Percentiles rank a stretch among this genome's conserved stretches.
These are phyloP conservation scores for Theodoxus fluviatilis DNA, from an alignment of 2,888 invertebrate species.

Conservation along the genomic window DNA sequence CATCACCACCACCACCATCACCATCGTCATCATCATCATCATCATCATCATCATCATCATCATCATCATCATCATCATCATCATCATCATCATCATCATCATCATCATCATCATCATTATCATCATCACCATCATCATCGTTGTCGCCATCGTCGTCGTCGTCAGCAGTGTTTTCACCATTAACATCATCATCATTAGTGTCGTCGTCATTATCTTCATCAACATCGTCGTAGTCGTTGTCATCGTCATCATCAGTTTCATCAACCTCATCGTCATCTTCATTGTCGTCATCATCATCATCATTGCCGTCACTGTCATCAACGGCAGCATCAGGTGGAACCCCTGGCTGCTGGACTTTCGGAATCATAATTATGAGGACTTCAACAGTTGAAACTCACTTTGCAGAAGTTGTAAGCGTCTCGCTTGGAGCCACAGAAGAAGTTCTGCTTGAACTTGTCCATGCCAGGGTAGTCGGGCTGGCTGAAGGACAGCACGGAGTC, in stretches of 20 bases:
- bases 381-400: too few relatives aligned
- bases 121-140: not conserved
- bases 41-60: not conserved
- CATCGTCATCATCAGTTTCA: not conserved
- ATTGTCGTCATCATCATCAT: not conserved
- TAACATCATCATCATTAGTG: not conserved
- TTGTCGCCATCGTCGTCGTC: not conserved
- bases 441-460: too few relatives aligned
- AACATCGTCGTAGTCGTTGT: not conserved
- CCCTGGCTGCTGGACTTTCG: too few relatives aligned
- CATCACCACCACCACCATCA: not conserved
- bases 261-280: not conserved
- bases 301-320: too few relatives aligned
- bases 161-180: not conserved
- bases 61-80: not conserved
- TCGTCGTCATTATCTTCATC: not conserved
- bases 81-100: not conserved
- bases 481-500: too few relatives aligned
- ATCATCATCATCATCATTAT: slow-evolving; percentile 2
- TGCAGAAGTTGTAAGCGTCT: too few relatives aligned
- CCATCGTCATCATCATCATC: not conserved
- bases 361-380: too few relatives aligned
- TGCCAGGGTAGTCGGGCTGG: too few relatives aligned
- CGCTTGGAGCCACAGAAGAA: too few relatives aligned
- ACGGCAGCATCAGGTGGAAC: too few relatives aligned